phyloP scores from a whole-genome alignment of 1,140 invertebrate genomes.

The Gyrodactylus salaris region DNA sequence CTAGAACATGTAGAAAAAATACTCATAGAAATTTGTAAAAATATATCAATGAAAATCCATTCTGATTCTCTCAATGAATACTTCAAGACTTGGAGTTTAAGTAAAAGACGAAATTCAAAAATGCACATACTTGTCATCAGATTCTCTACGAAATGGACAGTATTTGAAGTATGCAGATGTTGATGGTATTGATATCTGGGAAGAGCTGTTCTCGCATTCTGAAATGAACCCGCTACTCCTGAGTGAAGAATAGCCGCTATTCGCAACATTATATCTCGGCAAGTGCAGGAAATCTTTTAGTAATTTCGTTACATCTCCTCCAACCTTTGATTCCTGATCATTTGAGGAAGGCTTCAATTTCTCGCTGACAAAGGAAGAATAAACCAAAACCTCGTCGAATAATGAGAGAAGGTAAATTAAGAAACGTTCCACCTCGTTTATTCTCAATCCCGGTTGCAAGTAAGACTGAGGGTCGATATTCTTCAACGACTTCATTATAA shows the following conservation, averaged over 20 bases:
- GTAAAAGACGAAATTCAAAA: no score
- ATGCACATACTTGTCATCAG: background rate
- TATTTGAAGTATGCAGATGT: background rate
- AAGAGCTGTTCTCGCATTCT: background rate
- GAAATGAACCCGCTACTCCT: background rate
- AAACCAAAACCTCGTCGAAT: background rate
- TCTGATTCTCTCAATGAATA: no score
- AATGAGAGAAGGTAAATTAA: background rate
- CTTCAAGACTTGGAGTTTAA: no score
- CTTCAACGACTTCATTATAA: background rate
- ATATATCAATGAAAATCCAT: no score
- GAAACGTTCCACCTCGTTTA: background rate
- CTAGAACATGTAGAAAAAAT: no score
- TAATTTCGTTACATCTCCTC: background rate
- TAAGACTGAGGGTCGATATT: background rate
- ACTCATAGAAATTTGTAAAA: no score
- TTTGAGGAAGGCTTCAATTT: no score
- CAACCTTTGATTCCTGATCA: background rate
- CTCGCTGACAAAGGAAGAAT: background rate
- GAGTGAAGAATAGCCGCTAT: background rate
- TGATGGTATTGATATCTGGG: background rate
- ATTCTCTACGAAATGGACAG: background rate
- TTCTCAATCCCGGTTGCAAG: background rate
- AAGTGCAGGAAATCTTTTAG: background rate
- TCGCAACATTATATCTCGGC: background rate